These are phyloP conservation scores for Natrix natrix DNA, from an alignment of 2,797 vertebrate genomes.

Conservation along the genomic window DNA sequence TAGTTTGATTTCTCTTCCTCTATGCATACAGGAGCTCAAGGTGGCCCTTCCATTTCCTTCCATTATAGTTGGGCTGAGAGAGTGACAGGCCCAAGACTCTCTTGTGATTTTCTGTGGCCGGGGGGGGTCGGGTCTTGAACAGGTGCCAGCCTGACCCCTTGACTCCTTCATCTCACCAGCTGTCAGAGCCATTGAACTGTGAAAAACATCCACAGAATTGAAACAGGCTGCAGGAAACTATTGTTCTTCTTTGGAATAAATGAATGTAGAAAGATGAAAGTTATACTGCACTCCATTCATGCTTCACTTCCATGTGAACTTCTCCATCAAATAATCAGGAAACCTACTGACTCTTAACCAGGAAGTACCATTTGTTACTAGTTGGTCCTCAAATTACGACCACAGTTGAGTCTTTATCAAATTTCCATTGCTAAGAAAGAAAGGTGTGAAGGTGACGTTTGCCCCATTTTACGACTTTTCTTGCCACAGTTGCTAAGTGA, in stretches of 20 bases:
- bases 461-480: background rate
- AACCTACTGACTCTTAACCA: background rate
- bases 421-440: background rate
- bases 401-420: background rate
- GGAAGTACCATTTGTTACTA: background rate
- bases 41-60: background rate
- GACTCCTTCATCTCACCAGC: background rate
- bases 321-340: background rate
- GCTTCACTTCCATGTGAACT: background rate
- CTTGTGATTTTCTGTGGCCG: background rate
- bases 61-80: background rate
- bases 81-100: background rate
- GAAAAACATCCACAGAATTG: background rate
- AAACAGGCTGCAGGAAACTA: background rate
- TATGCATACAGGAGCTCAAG: background rate
- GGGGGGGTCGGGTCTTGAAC: background rate
- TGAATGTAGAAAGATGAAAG: background rate
- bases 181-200: background rate
- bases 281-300: background rate
- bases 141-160: background rate
- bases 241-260: background rate
- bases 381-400: background rate
- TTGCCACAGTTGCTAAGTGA: background rate
- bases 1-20: background rate
- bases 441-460: background rate